Evolutionary conservation across 2,113 vertebrate genomes (phyloP).

Genomic region (Martes martes): DNA sequence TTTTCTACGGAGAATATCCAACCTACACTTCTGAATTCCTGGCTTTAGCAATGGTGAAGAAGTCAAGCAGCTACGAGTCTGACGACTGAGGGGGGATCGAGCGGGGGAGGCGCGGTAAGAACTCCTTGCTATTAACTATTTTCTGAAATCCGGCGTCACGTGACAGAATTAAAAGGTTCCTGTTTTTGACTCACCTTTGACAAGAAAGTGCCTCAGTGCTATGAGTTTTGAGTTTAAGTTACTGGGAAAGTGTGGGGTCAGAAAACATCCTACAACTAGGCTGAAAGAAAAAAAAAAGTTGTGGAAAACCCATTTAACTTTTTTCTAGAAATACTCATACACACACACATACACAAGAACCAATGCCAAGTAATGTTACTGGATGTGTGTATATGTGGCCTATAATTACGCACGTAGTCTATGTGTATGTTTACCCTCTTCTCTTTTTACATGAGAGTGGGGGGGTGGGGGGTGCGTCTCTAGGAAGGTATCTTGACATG

Average conservation of each 20-base stretch:
- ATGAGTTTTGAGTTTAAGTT: slow-evolving; percentile 32
- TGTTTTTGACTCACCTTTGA: slow-evolving; percentile 51
- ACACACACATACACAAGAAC: neutral
- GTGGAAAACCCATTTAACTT: slow-evolving; percentile 65
- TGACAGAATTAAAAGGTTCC: slow-evolving; percentile 50
- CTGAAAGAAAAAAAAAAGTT: slow-evolving; percentile 23
- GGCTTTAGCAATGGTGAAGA: neutral
- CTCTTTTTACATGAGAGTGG: neutral
- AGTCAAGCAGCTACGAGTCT: neutral
- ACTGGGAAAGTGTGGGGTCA: slow-evolving; percentile 45
- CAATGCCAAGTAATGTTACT: neutral
- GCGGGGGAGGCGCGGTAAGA: neutral
- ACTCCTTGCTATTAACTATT: slow-evolving; percentile 12
- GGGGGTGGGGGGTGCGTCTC: neutral
- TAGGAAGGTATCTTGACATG: neutral
- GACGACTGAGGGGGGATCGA: accelerated
- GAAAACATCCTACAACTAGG: slow-evolving; percentile 75
- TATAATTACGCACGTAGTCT: neutral
- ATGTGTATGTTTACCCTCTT: neutral
- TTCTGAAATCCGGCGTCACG: slow-evolving; percentile 43
- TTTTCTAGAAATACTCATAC: slow-evolving; percentile 39
- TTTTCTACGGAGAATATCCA: slow-evolving; percentile 50
- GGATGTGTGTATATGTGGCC: neutral
- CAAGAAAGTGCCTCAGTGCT: neutral
- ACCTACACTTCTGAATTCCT: slow-evolving; percentile 21